Base-by-base conservation (phyloP, 2,113 vertebrate genomes). In the Apaloderma vittatum region DNA sequence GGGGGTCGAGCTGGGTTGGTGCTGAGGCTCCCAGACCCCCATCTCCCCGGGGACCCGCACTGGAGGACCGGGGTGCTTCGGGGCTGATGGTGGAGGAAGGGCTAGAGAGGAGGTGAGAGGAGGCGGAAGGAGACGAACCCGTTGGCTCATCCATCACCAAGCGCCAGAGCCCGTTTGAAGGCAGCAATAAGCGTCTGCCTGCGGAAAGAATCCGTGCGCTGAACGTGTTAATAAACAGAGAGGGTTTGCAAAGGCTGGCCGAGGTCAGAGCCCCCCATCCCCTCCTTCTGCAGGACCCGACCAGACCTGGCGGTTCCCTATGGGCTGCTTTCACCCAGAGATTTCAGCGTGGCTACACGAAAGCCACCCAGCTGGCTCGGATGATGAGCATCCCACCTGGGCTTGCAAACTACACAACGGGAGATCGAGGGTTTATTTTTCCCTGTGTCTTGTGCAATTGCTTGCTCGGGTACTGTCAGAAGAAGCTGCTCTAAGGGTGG, bases 191-290 rank as follows among this genome's bases (percentile, higher is more conserved):
- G 45, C 1, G 16, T 16, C 52, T 90, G 86, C 74, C 88, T 55
- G 66, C 72, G 70, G 86, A 93, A 76, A 17, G 15, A 3, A 8
- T 66, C 86, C 45, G 15, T 51, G 63, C 2, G 1, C 79, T 12
- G 55, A 48, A 23, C 40, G 3, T 21, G 46, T 71, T 74, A 57
- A 67, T 73, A 52, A 91, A 46, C 23, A 27, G n/a, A 20, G 40
- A 12, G 27, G 23, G 3, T 5, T 26, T 65, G 71, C 62, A 57
- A 12, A 2, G 29, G 46, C 65, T 55, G 26, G 63, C 9, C 10
- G 18, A 2, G 67, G 43, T 36, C 62, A 30, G 52, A 0, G 0
- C 8, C n/a, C 37, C 22, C 36, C 20, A 49, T 0, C 5, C 40
- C 40, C 40, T 40, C 40, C 67, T 62, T 52, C 66, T 29, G 4